Percentiles rank a stretch among this genome's conserved stretches.
Evolutionary conservation across 2,113 vertebrate genomes (phyloP).

Genomic region (Pomatorhinus ruficollis): DNA sequence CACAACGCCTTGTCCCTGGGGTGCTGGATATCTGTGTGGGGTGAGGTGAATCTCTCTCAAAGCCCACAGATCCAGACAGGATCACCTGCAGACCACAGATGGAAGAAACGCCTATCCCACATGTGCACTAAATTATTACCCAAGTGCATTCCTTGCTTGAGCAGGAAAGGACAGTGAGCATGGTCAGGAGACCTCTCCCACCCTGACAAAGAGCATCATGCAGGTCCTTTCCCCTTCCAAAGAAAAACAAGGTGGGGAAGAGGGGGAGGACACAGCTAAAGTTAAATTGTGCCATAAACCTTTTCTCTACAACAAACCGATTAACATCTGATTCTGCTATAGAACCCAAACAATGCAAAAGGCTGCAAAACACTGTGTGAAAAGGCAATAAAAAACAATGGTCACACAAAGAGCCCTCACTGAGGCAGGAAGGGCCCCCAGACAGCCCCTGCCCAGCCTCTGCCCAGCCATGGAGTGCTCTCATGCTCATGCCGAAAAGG

Average conservation of each 20-base stretch:
- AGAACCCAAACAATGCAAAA: background rate
- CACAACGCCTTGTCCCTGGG: background rate
- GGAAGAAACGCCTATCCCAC: background rate
- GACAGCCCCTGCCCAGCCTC: background rate
- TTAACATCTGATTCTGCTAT: conserved; percentile 26
- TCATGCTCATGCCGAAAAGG: background rate
- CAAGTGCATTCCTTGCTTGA: background rate
- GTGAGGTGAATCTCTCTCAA: background rate
- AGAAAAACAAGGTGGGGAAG: background rate
- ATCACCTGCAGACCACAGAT: background rate
- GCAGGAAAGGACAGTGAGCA: accelerated
- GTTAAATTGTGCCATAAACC: background rate
- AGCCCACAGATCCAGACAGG: background rate
- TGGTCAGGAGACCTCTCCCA: background rate
- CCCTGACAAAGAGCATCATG: background rate
- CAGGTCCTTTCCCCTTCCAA: background rate
- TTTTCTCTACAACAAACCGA: background rate
- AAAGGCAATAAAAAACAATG: background rate
- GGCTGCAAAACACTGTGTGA: background rate
- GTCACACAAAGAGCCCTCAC: background rate
- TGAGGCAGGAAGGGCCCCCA: background rate
- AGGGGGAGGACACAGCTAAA: background rate
- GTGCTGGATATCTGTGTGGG: background rate
- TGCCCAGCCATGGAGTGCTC: accelerated
- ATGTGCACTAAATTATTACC: accelerated